These are phyloP conservation scores for Peromyscus melanophrys DNA, from an alignment of 2,797 vertebrate species.

Conservation along the genomic window DNA sequence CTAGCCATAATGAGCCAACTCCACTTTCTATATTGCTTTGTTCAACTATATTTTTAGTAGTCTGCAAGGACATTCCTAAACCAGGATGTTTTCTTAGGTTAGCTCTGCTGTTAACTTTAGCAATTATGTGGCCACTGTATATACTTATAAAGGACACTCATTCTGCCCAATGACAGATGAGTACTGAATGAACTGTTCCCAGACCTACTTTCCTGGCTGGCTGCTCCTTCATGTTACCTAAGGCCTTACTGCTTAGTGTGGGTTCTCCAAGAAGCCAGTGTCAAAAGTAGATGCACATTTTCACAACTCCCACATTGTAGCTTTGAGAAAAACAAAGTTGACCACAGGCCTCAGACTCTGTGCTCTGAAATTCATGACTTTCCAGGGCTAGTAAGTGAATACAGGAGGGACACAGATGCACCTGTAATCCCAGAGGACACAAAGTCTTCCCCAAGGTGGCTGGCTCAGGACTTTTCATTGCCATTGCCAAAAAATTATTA, in stretches of 20 bases:
- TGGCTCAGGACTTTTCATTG: too few relatives aligned
- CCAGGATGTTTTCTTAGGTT: background rate
- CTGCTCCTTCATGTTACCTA: background rate
- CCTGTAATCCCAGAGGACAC: too few relatives aligned
- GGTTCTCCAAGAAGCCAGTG: background rate
- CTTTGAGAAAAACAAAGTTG: too few relatives aligned
- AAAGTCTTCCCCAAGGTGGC: too few relatives aligned
- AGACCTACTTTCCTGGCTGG: too few relatives aligned
- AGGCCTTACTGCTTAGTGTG: background rate
- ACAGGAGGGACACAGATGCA: too few relatives aligned
- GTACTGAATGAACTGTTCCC: background rate
- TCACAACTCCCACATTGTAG: too few relatives aligned
- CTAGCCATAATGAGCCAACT: background rate
- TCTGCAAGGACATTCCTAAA: background rate
- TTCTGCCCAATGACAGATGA: background rate
- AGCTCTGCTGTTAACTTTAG: background rate
- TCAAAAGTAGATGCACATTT: background rate
- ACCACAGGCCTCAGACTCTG: too few relatives aligned
- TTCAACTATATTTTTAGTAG: background rate
- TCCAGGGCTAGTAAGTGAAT: too few relatives aligned
- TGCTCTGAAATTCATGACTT: too few relatives aligned
- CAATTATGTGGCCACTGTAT: background rate
- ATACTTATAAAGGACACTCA: background rate
- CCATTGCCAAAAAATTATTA: too few relatives aligned
- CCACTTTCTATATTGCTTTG: background rate